These are phyloP conservation scores for Temnothorax ravouxi DNA, from an alignment of 2,888 invertebrate species.

Conservation along the genomic window DNA sequence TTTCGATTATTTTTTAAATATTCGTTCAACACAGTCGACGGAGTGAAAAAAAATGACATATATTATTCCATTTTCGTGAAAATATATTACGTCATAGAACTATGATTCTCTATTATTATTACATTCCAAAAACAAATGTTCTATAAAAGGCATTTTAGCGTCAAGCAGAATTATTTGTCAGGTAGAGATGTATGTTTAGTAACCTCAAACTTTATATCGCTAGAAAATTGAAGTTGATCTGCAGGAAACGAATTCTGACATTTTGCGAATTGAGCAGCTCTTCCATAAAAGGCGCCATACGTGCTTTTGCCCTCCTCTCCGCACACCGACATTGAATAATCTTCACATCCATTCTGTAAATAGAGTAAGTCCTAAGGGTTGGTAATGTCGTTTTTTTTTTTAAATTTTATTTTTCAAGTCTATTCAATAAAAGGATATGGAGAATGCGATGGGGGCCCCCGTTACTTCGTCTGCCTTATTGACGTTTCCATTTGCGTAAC, in stretches of 20 bases:
- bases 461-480: constrained; percentile 53
- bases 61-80: neutral
- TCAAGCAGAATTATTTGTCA: neutral
- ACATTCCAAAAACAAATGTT: neutral
- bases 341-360: constrained; percentile 56
- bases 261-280: constrained; percentile 46
- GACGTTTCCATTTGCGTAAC: constrained; percentile 57
- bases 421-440: constrained; percentile 51
- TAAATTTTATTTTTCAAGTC: constrained; percentile 54
- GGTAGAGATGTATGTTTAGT: neutral
- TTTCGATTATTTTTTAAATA: neutral
- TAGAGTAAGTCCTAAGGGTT: constrained; percentile 49
- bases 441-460: constrained; percentile 39
- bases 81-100: neutral
- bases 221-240: constrained; percentile 14
- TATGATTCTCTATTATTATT: neutral
- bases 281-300: constrained; percentile 40
- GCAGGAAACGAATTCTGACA: constrained; percentile 40
- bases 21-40: neutral
- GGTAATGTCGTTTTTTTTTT: constrained; percentile 35
- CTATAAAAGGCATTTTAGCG: neutral
- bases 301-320: neutral
- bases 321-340: constrained; percentile 48
- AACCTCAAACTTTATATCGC: neutral
- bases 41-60: neutral